Base-by-base conservation (phyloP, 2,113 vertebrate genomes). In the Meleagris gallopavo region DNA sequence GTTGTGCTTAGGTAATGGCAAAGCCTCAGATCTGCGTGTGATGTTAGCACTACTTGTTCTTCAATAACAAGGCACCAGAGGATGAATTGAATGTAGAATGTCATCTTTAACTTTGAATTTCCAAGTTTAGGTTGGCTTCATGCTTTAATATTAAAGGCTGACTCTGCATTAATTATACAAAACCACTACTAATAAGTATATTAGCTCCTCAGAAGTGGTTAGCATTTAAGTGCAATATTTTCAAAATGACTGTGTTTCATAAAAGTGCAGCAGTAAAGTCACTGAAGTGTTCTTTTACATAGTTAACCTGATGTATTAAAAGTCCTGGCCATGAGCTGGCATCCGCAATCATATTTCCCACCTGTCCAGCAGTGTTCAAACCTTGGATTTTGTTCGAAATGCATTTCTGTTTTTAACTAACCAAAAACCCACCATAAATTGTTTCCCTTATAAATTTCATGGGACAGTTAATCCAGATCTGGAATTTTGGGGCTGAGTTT, bases 1-100 rank as follows among this genome's bases (percentile, higher is more conserved):
- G 95, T 96, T 96, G 96, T 95, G 96, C 93, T 92, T 92, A 94
- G 94, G 94, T 96, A 95, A 95, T 86, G 92, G 83, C 75, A 52
- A 50, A 84, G 86, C 77, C 69, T 96, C 88, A 95, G 94, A 96
- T 95, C 88, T 94, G 69, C 29, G 69, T 83, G 92, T 95, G 93
- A 96, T 94, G 94, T 95, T 95, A 86, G 88, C 78, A 93, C 89
- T 94, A 86, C 83, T 88, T 73, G 83, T 93, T 94, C 96, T 96
- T 96, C 96, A 94, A 88, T 94, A 93, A 96, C 84, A 95, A 91
- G 83, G 94, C 5, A 3, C 40, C 82, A 78, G 84, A 93, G 88
- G 78, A 96, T 92, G 81, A 94, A 94, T 52, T 81, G 84, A 93
- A 96, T 88, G 75, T n/a, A 78, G 84, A 90, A 94, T 13, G 9